phyloP scores from a whole-genome alignment of 2,113 vertebrate species.

The Platysternon megacephalum region DNA sequence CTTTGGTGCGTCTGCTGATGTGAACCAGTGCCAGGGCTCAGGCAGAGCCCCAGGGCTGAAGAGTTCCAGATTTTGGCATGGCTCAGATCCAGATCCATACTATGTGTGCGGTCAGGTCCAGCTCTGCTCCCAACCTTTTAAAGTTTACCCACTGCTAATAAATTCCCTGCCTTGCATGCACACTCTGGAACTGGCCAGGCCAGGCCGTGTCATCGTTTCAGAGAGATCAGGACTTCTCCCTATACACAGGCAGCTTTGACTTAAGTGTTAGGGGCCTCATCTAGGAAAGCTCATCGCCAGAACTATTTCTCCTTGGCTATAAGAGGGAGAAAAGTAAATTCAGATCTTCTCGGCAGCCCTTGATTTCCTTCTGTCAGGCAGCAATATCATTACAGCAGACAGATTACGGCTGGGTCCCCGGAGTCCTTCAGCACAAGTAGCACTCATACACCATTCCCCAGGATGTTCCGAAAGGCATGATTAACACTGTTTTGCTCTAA shows the following conservation, averaged over 20 bases:
- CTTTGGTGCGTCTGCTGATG: background rate
- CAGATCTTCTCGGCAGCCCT: background rate
- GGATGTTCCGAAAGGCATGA: background rate
- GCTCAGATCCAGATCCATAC: background rate
- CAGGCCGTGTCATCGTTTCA: background rate
- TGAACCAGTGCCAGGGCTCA: background rate
- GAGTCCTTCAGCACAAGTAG: background rate
- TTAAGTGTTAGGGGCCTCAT: background rate
- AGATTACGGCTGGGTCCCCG: background rate
- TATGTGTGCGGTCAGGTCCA: background rate
- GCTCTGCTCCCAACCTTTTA: background rate
- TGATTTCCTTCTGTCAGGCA: background rate
- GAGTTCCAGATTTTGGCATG: background rate
- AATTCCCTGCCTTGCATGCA: background rate
- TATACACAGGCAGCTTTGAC: background rate
- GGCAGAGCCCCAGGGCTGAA: background rate
- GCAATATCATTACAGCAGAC: background rate
- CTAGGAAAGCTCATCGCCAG: background rate
- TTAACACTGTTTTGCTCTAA: background rate
- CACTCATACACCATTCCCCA: background rate
- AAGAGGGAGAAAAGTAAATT: background rate
- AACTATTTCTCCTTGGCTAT: background rate
- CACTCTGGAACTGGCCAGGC: background rate
- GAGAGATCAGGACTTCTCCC: background rate
- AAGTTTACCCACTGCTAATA: background rate